A percentile compares a stretch with the other conserved stretches of the same genome.
These are phyloP conservation scores for Henicopernis longicauda DNA, from an alignment of 2,113 vertebrate species.

Conservation along the genomic window DNA sequence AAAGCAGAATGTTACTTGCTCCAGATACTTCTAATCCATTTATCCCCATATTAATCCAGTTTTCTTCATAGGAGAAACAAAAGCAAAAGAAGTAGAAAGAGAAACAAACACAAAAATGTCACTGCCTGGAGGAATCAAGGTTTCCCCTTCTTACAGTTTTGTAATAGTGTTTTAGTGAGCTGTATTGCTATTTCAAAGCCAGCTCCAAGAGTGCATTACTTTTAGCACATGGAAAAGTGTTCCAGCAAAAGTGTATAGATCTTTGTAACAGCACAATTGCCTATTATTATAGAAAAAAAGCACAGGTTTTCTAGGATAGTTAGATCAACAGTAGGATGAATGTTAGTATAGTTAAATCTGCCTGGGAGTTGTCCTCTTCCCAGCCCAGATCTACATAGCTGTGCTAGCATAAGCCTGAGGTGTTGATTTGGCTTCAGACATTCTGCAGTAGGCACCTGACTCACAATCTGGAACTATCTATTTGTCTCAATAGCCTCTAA, in stretches of 20 bases:
- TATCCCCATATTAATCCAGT: neutral
- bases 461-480: neutral
- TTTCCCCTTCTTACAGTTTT: neutral
- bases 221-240: neutral
- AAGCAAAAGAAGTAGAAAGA: neutral
- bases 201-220: neutral
- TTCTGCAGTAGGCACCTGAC: neutral
- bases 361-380: neutral
- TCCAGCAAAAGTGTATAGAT: neutral
- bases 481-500: conserved; percentile 17
- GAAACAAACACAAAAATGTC: neutral
- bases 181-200: neutral
- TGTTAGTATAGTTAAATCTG: neutral
- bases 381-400: neutral
- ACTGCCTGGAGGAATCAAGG: neutral
- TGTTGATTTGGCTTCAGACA: neutral
- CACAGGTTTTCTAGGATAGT: neutral
- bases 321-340: neutral
- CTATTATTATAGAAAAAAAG: neutral
- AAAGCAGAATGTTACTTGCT: neutral
- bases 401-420: neutral
- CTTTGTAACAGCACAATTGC: neutral
- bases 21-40: neutral
- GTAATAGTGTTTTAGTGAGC: neutral
- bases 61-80: neutral